A percentile compares a stretch with the other conserved stretches of the same genome.
These are phyloP conservation scores for Dasypolia templi DNA, from an alignment of 2,888 invertebrate species.

Conservation along the genomic window DNA sequence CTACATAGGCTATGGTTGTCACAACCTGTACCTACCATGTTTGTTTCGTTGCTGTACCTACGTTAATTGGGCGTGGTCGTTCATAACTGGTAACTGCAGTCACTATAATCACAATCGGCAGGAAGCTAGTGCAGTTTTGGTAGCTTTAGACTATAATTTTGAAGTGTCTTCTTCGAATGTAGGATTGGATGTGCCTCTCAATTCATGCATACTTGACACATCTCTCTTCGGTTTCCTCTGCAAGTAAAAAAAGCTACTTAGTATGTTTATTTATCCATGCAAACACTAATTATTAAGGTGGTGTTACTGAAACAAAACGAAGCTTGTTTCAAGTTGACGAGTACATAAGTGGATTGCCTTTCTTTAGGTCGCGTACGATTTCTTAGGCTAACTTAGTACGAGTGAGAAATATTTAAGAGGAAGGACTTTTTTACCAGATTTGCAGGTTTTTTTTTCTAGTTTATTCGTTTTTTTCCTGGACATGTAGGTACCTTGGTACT, in stretches of 20 bases:
- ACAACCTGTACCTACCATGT: neutral
- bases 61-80: neutral
- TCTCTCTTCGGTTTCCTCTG: slow-evolving; percentile 74
- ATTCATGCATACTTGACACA: slow-evolving; percentile 74
- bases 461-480: neutral
- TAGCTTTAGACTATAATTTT: slow-evolving; percentile 47
- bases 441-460: no score
- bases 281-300: neutral
- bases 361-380: neutral
- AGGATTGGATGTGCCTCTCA: slow-evolving; percentile 78
- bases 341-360: neutral
- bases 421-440: neutral
- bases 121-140: neutral
- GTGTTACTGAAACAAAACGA: neutral
- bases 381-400: no score
- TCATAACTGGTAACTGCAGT: slow-evolving; percentile 10
- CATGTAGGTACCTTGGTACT: neutral
- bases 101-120: slow-evolving; percentile 4
- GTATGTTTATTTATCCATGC: neutral
- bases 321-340: neutral
- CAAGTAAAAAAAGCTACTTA: slow-evolving; percentile 46
- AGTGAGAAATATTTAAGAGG: neutral
- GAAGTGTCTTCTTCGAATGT: slow-evolving; percentile 77
- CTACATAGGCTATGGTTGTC: neutral
- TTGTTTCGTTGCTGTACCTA: neutral